Percentiles rank a stretch among this genome's conserved stretches.
Evolutionary conservation across 2,113 vertebrate species (phyloP).

Genomic region (Mastomys natalensis): DNA sequence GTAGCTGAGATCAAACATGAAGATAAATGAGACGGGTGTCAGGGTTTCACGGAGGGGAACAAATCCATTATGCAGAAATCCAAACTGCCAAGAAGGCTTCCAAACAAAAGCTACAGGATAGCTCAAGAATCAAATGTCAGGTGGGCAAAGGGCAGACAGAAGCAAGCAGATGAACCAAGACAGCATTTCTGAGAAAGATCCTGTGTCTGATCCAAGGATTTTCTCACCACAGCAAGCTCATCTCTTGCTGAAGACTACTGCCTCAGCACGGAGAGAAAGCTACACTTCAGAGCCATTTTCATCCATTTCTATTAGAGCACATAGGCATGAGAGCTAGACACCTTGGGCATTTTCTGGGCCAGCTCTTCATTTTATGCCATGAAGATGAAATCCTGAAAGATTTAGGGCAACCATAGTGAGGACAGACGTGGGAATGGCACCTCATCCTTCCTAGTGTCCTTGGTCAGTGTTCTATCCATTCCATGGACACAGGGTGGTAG

Average conservation of each 20-base stretch:
- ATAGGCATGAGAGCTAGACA: background rate
- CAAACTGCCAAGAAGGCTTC: background rate
- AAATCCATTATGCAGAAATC: background rate
- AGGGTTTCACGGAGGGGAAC: background rate
- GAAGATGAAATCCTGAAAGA: background rate
- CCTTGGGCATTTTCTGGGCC: background rate
- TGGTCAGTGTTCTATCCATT: background rate
- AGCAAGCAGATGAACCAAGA: background rate
- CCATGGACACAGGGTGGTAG: background rate
- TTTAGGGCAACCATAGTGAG: background rate
- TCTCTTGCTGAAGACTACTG: background rate
- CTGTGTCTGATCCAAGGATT: background rate
- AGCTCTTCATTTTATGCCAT: background rate
- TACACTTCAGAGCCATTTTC: background rate
- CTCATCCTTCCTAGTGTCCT: background rate
- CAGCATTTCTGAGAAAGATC: background rate
- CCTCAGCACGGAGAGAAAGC: background rate
- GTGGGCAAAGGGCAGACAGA: background rate
- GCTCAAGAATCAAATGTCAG: background rate
- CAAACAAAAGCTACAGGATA: background rate
- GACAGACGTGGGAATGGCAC: background rate
- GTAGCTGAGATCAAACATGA: background rate
- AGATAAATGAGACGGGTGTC: background rate
- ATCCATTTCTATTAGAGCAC: background rate
- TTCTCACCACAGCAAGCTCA: background rate